Evolutionary conservation across 2,113 vertebrate genomes (phyloP).

Genomic region (Callaeas wilsoni): DNA sequence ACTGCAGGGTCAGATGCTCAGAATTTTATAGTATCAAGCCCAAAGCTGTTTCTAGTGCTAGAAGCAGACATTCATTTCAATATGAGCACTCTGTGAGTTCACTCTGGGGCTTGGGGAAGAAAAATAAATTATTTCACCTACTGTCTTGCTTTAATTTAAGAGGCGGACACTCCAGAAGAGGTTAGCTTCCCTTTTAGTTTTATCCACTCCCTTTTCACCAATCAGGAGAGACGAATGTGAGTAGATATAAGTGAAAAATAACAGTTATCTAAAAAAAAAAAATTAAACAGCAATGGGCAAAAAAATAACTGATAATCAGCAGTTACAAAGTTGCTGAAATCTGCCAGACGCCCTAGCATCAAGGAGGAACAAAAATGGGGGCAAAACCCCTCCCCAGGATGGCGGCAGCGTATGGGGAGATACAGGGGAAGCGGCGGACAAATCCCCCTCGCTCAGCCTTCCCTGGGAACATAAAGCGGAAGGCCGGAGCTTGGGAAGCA

Average conservation of each 20-base stretch:
- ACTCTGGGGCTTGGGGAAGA: neutral
- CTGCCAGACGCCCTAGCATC: neutral
- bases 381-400: rapidly evolving
- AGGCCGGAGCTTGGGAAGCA: neutral
- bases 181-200: neutral
- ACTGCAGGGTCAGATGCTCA: neutral
- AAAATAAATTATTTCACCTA: neutral
- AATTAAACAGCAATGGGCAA: neutral
- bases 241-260: neutral
- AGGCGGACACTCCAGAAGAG: neutral
- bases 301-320: too few relatives aligned
- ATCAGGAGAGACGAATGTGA: neutral
- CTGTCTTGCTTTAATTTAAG: neutral
- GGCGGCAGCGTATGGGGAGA: neutral
- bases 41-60: neutral
- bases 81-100: neutral
- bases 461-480: rapidly evolving
- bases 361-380: rapidly evolving
- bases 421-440: too few relatives aligned
- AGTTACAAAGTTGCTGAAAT: neutral
- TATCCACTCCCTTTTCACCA: neutral
- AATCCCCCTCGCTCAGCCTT: rapidly evolving
- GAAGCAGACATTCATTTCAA: neutral
- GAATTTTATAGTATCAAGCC: neutral
- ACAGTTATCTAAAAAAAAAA: neutral